Percentiles rank a stretch among this genome's conserved stretches.
phyloP scores from a whole-genome alignment of 2,113 vertebrate genomes.

The Megatriorchis doriae region DNA sequence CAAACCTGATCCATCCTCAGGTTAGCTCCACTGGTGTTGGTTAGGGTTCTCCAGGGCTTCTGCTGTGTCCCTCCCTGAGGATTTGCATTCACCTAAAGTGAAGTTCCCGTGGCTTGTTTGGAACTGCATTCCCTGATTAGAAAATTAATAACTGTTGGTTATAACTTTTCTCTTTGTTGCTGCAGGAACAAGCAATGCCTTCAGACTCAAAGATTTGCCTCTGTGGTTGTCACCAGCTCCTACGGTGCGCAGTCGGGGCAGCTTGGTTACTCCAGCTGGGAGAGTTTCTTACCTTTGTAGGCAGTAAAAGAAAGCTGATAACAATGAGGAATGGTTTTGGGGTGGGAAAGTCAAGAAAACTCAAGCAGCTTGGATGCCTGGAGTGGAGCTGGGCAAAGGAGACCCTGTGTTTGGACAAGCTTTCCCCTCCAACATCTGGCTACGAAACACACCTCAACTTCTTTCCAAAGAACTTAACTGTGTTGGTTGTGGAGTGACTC shows the following conservation, averaged over 20 bases:
- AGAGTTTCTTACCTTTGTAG: neutral
- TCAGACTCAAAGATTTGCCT: neutral
- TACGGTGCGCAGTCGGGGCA: rapidly evolving
- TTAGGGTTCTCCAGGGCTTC: neutral
- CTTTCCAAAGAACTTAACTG: rapidly evolving
- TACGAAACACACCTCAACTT: neutral
- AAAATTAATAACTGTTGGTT: neutral
- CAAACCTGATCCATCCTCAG: neutral
- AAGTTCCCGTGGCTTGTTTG: neutral
- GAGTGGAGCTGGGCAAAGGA: neutral
- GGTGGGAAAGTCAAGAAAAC: neutral
- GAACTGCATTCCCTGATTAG: too few species aligned
- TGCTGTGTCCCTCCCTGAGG: neutral
- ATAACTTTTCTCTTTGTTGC: neutral
- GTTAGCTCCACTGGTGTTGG: rapidly evolving
- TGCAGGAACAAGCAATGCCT: neutral
- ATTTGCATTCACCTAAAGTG: neutral
- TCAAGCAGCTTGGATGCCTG: neutral
- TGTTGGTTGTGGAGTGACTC: neutral
- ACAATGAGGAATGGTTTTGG: neutral
- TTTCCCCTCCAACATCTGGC: neutral
- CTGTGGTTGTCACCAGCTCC: neutral
- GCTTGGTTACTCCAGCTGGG: neutral
- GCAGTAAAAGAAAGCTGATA: neutral
- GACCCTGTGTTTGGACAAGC: neutral